Base-by-base conservation (phyloP, 2,113 vertebrate genomes). In the Cariama cristata region DNA sequence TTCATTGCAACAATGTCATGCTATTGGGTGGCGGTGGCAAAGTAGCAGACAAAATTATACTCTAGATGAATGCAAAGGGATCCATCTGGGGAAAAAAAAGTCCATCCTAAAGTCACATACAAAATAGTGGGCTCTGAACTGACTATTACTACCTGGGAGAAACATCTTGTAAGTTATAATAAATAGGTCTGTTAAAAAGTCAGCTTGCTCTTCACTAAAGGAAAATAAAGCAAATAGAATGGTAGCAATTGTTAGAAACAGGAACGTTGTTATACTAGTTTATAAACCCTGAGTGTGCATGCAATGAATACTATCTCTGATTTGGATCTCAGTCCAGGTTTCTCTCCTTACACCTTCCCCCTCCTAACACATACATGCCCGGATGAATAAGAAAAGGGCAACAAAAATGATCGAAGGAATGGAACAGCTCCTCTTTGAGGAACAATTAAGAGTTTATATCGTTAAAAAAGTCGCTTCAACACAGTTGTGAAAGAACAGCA, bases 181-280 rank as follows among this genome's bases (percentile, higher is more conserved):
- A 84, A 93, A 66, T 19, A 86, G 56, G 40, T 33, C 86, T 88
- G 85, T 79, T 82, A 76, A 93, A 92, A 92, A 86, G 63, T 49
- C 89, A 94, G 59, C 72, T 95, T 87, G 44, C 42, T 91, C 84
- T 84, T 71, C 47, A 49, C 42, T 86, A 81, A 94, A 86, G 79
- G 72, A 69, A 91, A 94, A 89, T 76, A 63, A 95, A 91, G 73
- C 23, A 75, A 86, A 44, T 0, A 47, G 47, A 95, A 63, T 38
- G n/a, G 53, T 28, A 71, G 75, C 3, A 60, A 73, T 94, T 76
- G 69, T 26, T 69, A 80, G 71, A 45, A 92, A 49, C 19, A 50
- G 50, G 32, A 77, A 73, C 4, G 2, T 15, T 28, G 38, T 86
- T 86, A 69, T 16, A 4, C 26, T 88, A 5, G 58, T 92, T 90